These are phyloP conservation scores for Leucophenga montana DNA, from an alignment of 2,888 invertebrate species.

Conservation along the genomic window DNA sequence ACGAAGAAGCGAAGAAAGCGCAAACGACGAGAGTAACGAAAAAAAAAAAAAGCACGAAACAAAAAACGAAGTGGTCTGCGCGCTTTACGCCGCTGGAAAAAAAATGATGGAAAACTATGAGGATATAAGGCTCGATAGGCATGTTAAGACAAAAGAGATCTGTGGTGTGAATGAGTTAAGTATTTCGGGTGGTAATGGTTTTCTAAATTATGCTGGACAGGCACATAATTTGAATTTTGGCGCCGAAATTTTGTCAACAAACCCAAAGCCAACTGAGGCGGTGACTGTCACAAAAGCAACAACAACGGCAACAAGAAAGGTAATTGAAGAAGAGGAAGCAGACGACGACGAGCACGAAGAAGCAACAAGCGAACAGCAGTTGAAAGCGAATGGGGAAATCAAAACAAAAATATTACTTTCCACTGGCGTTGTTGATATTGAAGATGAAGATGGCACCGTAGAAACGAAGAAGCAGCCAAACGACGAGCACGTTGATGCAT, in stretches of 20 bases:
- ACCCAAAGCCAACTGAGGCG: conserved; percentile 42
- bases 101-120: conserved; percentile 67
- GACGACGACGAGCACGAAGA: conserved; percentile 28
- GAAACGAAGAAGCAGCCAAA: not conserved
- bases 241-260: conserved; percentile 67
- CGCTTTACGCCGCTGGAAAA: conserved; percentile 41
- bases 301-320: conserved; percentile 35
- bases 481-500: not conserved
- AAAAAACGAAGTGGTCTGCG: conserved; percentile 36
- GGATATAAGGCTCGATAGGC: conserved; percentile 53
- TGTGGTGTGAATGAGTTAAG: conserved; percentile 47
- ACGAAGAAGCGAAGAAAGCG: conserved; percentile 64
- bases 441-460: too few relatives aligned
- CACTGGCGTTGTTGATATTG: conserved; percentile 28
- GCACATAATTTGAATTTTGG: conserved; percentile 63
- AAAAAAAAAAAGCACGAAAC: conserved; percentile 46
- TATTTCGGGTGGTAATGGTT: conserved; percentile 36
- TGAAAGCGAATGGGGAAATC: conserved; percentile 58
- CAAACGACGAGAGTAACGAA: conserved; percentile 49
- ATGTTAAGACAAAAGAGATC: conserved; percentile 55
- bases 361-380: conserved; percentile 55
- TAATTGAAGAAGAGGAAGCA: conserved; percentile 7
- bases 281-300: conserved; percentile 37
- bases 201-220: conserved; percentile 39
- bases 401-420: conserved; percentile 62